These are phyloP conservation scores for Stegastes partitus DNA, from an alignment of 2,113 vertebrate genomes.

Conservation along the genomic window DNA sequence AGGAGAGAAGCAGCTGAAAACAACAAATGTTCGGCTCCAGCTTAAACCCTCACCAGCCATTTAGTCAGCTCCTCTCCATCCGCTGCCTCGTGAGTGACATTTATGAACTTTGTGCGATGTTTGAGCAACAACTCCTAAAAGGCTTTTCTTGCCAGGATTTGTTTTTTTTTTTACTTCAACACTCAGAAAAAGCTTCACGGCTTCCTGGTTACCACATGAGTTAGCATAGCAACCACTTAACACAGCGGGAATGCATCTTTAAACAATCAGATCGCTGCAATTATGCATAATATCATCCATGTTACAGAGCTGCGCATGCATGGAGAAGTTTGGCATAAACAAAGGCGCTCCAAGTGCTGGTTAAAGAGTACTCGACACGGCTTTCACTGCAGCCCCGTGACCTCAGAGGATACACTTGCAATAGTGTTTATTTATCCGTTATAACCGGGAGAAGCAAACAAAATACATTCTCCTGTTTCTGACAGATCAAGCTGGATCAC, in stretches of 20 bases:
- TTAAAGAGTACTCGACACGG: not conserved
- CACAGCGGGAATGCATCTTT: slow-evolving; percentile 37
- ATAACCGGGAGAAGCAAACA: no score
- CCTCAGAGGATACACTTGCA: not conserved
- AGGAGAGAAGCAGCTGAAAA: slow-evolving; percentile 21
- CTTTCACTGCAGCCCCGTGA: slow-evolving; percentile 5
- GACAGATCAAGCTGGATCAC: no score
- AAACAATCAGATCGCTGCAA: slow-evolving; percentile 43
- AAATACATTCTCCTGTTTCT: no score
- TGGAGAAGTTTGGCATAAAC: slow-evolving; percentile 17
- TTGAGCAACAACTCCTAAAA: slow-evolving; percentile 39
- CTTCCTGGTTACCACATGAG: slow-evolving; percentile 41
- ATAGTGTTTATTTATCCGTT: no score
- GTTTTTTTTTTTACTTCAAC: no score
- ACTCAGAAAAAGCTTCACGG: slow-evolving; percentile 9
- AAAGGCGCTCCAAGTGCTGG: not conserved
- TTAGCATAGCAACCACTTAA: slow-evolving; percentile 26
- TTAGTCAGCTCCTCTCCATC: slow-evolving; percentile 8
- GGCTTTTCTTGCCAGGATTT: slow-evolving; percentile 48
- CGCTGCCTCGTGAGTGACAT: slow-evolving; percentile 23
- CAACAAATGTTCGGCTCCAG: slow-evolving; percentile 7
- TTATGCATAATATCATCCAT: slow-evolving; percentile 43
- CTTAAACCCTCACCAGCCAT: slow-evolving; percentile 18
- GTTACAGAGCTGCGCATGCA: slow-evolving; percentile 28
- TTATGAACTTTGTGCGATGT: slow-evolving; percentile 31